A percentile compares a stretch with the other conserved stretches of the same genome.
Evolutionary conservation across 2,113 vertebrate species (phyloP).

Genomic region (Siniperca chuatsi): DNA sequence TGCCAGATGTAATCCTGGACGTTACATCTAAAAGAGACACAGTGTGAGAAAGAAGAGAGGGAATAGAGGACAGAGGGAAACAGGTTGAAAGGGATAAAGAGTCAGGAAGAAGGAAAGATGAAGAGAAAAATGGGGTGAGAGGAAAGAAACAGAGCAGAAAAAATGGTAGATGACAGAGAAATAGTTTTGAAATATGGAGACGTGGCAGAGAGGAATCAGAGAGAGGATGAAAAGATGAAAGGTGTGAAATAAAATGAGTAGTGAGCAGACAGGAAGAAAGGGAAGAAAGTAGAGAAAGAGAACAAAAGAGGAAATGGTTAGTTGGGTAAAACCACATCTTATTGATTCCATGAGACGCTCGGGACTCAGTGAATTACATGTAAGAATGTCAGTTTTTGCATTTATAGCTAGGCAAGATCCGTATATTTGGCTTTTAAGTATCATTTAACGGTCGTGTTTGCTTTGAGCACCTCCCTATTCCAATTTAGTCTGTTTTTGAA

Average conservation of each 20-base stretch:
- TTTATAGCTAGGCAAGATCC: neutral
- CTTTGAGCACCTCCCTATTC: slow-evolving; percentile 1
- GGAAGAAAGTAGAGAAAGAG: neutral
- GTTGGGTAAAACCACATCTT: neutral
- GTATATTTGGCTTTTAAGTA: neutral
- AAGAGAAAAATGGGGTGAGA: neutral
- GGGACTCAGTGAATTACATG: neutral
- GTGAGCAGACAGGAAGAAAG: neutral
- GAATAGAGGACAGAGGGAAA: neutral
- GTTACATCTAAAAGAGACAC: slow-evolving; percentile 88
- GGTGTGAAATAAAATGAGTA: neutral
- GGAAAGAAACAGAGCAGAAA: slow-evolving; percentile 10
- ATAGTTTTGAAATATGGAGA: neutral
- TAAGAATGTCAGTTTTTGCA: neutral
- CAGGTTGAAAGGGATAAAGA: neutral
- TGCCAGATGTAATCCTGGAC: slow-evolving; percentile 99
- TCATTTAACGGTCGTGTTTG: neutral
- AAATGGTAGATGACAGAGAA: neutral
- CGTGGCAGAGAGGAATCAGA: neutral
- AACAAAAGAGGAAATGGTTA: neutral
- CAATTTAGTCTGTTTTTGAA: neutral
- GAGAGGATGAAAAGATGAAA: neutral
- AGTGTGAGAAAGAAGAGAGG: neutral
- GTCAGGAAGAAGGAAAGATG: neutral
- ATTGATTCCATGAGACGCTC: neutral